Evolutionary conservation across 2,888 invertebrate species (phyloP).

Genomic region (Troglohyphantes excavatus): DNA sequence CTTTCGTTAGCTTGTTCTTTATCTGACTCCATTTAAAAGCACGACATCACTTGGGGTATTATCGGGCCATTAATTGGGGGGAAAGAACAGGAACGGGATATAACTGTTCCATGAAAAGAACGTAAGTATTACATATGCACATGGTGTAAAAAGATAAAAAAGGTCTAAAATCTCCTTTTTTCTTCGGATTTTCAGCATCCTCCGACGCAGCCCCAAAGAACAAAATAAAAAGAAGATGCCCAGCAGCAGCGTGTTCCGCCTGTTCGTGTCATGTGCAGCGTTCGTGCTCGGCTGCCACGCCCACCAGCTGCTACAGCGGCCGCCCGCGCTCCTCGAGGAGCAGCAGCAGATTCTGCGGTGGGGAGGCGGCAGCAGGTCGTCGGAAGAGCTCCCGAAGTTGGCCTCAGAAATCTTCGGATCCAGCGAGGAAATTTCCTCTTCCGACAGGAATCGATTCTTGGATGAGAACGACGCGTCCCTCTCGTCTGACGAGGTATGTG

Average conservation of each 20-base stretch:
- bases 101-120: too few relatives aligned
- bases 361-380: constrained; percentile 1
- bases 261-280: not conserved
- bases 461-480: constrained; percentile 65
- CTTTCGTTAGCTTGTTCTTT: too few relatives aligned
- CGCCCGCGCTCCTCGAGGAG: constrained; percentile 1
- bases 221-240: too few relatives aligned
- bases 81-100: too few relatives aligned
- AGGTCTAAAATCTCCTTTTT: not conserved
- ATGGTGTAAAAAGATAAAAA: too few relatives aligned
- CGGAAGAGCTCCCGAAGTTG: constrained; percentile 45
- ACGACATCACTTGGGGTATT: too few relatives aligned
- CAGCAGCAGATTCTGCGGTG: constrained; percentile 32
- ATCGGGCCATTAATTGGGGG: too few relatives aligned
- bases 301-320: constrained; percentile 47
- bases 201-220: not conserved
- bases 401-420: constrained; percentile 53
- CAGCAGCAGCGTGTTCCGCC: constrained; percentile 1
- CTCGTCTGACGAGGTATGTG: constrained; percentile 62
- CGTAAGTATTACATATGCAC: too few relatives aligned
- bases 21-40: too few relatives aligned
- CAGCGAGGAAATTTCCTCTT: constrained; percentile 39
- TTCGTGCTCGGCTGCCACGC: constrained; percentile 23
- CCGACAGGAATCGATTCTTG: too few relatives aligned
- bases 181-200: not conserved